Conservation (phyloP, 2,113 vertebrate genomes). For the Raja brachyura region DNA sequence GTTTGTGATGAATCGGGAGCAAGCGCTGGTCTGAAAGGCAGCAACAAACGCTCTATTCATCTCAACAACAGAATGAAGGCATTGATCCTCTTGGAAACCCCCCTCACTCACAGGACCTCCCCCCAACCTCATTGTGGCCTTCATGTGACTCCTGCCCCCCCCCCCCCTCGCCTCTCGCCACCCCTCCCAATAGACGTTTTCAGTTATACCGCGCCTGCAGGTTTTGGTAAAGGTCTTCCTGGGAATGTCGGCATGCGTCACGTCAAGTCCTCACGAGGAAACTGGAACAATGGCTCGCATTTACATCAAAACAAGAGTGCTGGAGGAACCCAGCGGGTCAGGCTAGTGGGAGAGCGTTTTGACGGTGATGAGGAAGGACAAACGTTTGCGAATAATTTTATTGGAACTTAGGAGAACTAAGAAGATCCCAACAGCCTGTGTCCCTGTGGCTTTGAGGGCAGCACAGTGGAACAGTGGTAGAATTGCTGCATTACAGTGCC, state of each 20-base stretch:
- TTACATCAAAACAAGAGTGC: no score
- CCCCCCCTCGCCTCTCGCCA: background rate
- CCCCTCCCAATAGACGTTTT: background rate
- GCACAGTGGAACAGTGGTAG: no score
- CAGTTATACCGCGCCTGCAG: background rate
- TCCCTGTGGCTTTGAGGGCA: no score
- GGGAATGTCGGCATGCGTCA: background rate
- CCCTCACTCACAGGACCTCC: background rate
- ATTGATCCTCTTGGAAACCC: background rate
- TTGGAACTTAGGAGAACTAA: no score
- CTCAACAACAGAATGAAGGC: background rate
- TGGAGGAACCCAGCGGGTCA: no score
- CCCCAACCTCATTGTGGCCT: background rate
- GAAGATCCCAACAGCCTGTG: no score
- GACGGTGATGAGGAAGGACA: no score
- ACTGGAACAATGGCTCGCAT: background rate
- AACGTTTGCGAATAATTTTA: no score
- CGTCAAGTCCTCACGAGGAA: background rate
- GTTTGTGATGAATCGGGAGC: background rate
- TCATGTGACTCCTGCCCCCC: background rate
- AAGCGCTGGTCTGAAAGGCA: background rate
- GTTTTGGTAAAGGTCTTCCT: background rate
- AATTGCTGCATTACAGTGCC: no score
- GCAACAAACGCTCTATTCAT: background rate
- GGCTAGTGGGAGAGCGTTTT: no score